Evolutionary conservation across 2,888 invertebrate genomes (phyloP).

Genomic region (Tetramorium bicarinatum): DNA sequence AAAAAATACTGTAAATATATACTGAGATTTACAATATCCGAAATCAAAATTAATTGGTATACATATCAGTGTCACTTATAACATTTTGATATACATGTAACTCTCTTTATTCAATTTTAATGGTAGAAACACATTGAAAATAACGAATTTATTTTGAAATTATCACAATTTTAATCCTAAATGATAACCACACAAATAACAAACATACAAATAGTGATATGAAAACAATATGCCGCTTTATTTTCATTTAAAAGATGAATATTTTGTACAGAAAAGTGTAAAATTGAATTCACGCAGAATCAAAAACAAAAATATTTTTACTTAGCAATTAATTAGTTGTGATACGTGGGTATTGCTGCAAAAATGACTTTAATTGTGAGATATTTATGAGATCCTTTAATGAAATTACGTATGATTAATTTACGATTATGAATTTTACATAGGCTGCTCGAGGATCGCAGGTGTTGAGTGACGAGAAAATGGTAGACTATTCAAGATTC

Average conservation of each 20-base stretch:
- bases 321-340: constrained; percentile 58
- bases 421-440: constrained; percentile 62
- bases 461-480: constrained; percentile 3
- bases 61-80: background rate
- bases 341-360: constrained; percentile 7
- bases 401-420: constrained; percentile 72
- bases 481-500: constrained; percentile 24
- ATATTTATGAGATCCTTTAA: constrained; percentile 71
- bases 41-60: background rate
- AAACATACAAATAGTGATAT: background rate
- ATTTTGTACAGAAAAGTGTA: background rate
- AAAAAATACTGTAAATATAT: background rate
- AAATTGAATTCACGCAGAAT: constrained; percentile 2
- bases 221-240: background rate
- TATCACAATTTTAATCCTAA: background rate
- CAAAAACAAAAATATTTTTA: constrained; percentile 49
- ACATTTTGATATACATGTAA: background rate
- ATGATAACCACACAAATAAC: background rate
- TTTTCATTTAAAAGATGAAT: background rate
- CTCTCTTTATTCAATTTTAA: background rate
- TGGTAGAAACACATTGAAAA: background rate
- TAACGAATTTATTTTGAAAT: background rate
- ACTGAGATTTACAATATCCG: background rate
- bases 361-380: constrained; percentile 67
- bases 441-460: constrained; percentile 19